phyloP scores from a whole-genome alignment of 2,113 vertebrate genomes.

The Chaetops frenatus region DNA sequence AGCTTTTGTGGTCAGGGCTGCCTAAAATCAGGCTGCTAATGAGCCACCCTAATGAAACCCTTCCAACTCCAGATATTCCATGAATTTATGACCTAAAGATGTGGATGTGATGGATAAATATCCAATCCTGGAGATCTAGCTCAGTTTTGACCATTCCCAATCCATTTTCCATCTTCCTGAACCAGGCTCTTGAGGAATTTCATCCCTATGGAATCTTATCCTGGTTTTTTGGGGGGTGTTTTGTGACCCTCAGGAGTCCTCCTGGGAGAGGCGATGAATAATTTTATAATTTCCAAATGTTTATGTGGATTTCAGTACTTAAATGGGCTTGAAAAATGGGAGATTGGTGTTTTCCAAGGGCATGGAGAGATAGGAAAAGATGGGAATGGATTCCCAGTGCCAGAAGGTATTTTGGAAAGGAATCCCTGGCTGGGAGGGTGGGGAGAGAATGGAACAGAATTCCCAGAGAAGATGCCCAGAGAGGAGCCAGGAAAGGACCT shows the following conservation, averaged over 20 bases:
- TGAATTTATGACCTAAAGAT: not conserved
- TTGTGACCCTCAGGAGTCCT: not conserved
- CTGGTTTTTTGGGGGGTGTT: rapidly evolving
- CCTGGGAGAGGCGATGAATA: not conserved
- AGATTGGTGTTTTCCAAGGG: not conserved
- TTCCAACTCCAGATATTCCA: not conserved
- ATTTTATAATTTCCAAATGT: rapidly evolving
- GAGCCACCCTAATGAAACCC: not conserved
- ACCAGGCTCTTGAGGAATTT: not conserved
- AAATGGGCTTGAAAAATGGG: not conserved
- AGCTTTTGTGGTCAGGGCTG: no score
- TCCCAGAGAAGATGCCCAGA: not conserved
- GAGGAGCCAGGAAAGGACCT: not conserved
- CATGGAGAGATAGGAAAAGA: not conserved
- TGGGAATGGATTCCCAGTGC: not conserved
- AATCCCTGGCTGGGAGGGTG: not conserved
- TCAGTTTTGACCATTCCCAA: not conserved
- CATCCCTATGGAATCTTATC: not conserved
- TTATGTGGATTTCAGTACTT: not conserved
- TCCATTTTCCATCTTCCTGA: not conserved
- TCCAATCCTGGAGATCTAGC: not conserved
- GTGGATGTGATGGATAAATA: not conserved
- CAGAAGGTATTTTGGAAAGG: not conserved
- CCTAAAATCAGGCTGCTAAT: not conserved
- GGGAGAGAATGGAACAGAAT: no score